A percentile compares a stretch with the other conserved stretches of the same genome.
These are phyloP conservation scores for Drosophila sp. DNA, from an alignment of 1,140 invertebrate species.

Conservation along the genomic window DNA sequence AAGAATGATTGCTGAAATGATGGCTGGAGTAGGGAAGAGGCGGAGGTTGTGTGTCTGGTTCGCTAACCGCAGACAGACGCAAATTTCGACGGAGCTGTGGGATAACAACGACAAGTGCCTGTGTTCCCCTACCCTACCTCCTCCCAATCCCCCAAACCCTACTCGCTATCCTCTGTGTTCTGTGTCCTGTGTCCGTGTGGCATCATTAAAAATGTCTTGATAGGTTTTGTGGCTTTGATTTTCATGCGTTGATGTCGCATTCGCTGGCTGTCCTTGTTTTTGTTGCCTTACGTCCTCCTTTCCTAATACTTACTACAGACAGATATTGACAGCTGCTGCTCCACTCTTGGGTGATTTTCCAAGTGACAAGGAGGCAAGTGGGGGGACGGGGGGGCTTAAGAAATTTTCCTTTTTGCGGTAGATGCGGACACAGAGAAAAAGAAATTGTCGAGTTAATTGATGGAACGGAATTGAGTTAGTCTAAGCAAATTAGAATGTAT, in stretches of 20 bases:
- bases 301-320: neutral
- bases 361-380: neutral
- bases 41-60: neutral
- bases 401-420: neutral
- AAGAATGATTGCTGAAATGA: neutral
- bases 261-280: slow-evolving; percentile 8
- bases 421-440: neutral
- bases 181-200: slow-evolving; percentile 34
- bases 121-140: neutral
- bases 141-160: too few species aligned
- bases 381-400: neutral
- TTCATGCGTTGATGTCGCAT: slow-evolving; percentile 36
- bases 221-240: slow-evolving; percentile 70
- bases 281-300: neutral
- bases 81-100: neutral
- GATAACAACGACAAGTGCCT: slow-evolving; percentile 10
- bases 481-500: slow-evolving; percentile 1
- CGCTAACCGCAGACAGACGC: slow-evolving; percentile 22
- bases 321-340: slow-evolving; percentile 15
- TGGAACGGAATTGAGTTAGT: slow-evolving; percentile 19
- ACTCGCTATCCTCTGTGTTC: neutral
- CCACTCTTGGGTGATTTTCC: neutral
- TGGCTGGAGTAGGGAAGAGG: neutral
- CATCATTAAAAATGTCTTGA: slow-evolving; percentile 77
- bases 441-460: slow-evolving; percentile 10